Base-by-base conservation (phyloP, 1,140 invertebrate species). In the Drosophila subpulchrella region DNA sequence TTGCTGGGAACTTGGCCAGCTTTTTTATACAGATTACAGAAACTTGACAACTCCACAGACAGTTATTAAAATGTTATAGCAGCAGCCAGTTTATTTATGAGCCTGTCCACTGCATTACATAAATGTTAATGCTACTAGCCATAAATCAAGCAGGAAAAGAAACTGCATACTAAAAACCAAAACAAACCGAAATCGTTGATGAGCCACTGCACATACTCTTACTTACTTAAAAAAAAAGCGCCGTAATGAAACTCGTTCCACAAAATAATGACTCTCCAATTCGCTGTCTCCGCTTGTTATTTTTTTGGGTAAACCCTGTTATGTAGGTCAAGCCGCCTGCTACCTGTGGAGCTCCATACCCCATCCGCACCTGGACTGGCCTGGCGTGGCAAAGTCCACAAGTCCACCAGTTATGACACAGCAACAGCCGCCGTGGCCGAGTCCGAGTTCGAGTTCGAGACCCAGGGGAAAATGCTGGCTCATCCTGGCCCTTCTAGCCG, bases 261-360 rank as follows among this genome's bases (percentile, higher is more conserved):
- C 75, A 76, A 72, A 83, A 70, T 83, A 88, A 88, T 89, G 80
- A 88, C 67, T 72, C 58, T 60, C 42, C 48, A 61, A 59, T 46
- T 74, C 48, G 24, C 38, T 47, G 63, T 41, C 58, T 67, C 67
- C 63, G 50, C 66, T 55, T 72, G n/a, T 59, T 47, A 20, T 60
- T 80, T 48, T 39, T 39, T 56, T 13, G 62, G 66, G 27, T 53
- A 61, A 68, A 72, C 57, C 74, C 63, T n/a, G 17, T 12, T 54
- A 84, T 81, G 70, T 88, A 88, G 83, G 83, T 88, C 83, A 89
- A 88, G 84, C 78, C 48, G 59, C 39, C 59, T 59, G 59, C 66
- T 53, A 61, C 55, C 48, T 44, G 50, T 30, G 20, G 30, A 38
- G 42, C 46, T 53, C 46, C 32, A 32, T 32, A 32, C 30, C 7